A percentile compares a stretch with the other conserved stretches of the same genome.
Conservation (phyloP, 2,113 vertebrate genomes). For the Seriola rivoliana region DNA sequence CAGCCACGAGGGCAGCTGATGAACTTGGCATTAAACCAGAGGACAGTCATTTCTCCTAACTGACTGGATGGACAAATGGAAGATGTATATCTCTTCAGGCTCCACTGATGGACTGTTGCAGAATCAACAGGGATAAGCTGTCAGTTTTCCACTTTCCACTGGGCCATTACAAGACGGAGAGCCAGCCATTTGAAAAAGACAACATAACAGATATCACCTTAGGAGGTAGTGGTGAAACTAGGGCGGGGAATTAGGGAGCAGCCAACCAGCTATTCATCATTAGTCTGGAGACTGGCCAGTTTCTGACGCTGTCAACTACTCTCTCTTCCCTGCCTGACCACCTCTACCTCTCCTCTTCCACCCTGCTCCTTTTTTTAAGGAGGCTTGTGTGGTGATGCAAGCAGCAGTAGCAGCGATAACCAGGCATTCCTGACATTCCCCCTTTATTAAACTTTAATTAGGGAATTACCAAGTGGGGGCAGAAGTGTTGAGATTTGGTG, state of each 20-base stretch:
- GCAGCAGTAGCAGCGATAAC: slow-evolving; percentile 36
- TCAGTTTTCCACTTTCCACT: slow-evolving; percentile 58
- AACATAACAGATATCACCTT: slow-evolving; percentile 74
- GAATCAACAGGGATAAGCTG: slow-evolving; percentile 77
- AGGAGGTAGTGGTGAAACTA: slow-evolving; percentile 64
- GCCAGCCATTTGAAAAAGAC: slow-evolving; percentile 67
- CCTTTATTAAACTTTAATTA: slow-evolving; percentile 80
- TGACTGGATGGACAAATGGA: slow-evolving; percentile 70
- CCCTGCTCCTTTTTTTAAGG: not conserved
- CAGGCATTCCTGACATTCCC: slow-evolving; percentile 75
- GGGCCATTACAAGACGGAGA: slow-evolving; percentile 54
- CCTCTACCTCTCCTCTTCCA: slow-evolving; percentile 4
- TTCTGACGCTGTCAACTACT: slow-evolving; percentile 47
- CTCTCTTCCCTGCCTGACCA: slow-evolving; percentile 21
- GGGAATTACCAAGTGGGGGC: slow-evolving; percentile 65
- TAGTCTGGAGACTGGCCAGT: slow-evolving; percentile 60
- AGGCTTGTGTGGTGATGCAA: not conserved
- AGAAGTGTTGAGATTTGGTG: slow-evolving; percentile 55
- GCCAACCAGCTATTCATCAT: slow-evolving; percentile 72
- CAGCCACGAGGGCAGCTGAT: slow-evolving; percentile 70
- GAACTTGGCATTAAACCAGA: slow-evolving; percentile 76
- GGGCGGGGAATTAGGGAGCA: slow-evolving; percentile 71
- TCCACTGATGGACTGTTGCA: slow-evolving; percentile 65
- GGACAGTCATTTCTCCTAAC: slow-evolving; percentile 66
- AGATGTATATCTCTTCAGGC: slow-evolving; percentile 69